These are phyloP conservation scores for Riptortus pedestris DNA, from an alignment of 1,140 invertebrate genomes.

Conservation along the genomic window DNA sequence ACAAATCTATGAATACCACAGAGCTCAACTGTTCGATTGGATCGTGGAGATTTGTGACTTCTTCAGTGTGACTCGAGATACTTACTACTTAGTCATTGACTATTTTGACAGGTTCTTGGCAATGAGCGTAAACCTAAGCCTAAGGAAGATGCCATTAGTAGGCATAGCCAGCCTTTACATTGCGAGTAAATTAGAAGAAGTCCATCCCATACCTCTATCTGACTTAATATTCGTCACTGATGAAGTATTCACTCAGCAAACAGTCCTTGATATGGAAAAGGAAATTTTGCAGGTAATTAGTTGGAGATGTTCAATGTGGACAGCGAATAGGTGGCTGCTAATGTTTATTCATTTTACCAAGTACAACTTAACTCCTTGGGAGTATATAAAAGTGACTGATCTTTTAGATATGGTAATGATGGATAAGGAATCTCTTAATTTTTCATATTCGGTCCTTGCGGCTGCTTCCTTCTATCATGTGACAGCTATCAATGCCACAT, in stretches of 20 bases:
- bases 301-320: neutral
- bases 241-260: neutral
- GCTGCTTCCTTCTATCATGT: neutral
- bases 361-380: neutral
- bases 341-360: neutral
- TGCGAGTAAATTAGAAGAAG: neutral
- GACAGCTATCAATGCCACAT: neutral
- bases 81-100: neutral
- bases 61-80: neutral
- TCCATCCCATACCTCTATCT: neutral
- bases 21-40: neutral
- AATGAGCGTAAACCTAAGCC: neutral
- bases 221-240: neutral
- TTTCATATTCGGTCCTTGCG: neutral
- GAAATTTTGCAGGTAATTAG: neutral
- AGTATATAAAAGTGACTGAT: neutral
- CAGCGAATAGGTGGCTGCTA: neutral
- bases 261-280: neutral
- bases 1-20: neutral
- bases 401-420: neutral
- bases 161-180: neutral
- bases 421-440: neutral
- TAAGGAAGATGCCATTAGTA: neutral
- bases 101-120: constrained; percentile 4
- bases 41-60: neutral